Evolutionary conservation across 2,113 vertebrate genomes (phyloP).

Genomic region (Psittacula cyanocephala): DNA sequence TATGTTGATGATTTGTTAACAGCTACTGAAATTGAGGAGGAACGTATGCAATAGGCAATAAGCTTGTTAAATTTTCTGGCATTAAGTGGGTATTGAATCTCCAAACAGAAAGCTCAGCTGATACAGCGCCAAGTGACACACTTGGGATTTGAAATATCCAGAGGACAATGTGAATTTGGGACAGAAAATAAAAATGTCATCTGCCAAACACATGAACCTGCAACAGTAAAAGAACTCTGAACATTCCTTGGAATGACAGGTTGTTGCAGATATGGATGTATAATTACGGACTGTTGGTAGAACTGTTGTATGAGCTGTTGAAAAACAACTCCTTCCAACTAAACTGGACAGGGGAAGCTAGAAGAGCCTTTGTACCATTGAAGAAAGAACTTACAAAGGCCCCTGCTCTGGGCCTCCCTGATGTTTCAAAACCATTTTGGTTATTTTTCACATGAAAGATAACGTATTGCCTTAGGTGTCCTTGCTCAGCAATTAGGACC

Average conservation of each 20-base stretch:
- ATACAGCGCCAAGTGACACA: no score
- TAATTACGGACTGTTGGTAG: neutral
- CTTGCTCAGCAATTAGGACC: no score
- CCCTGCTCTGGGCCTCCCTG: neutral
- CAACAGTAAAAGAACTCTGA: no score
- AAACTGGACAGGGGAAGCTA: neutral
- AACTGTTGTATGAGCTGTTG: neutral
- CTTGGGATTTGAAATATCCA: no score
- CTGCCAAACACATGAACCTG: no score
- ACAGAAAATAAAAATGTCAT: no score
- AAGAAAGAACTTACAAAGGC: neutral
- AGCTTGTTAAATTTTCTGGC: no score
- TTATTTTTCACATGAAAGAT: neutral
- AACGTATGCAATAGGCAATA: no score
- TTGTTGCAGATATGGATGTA: neutral
- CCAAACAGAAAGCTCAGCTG: neutral
- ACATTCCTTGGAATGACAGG: no score
- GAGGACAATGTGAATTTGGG: no score
- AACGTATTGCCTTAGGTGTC: neutral
- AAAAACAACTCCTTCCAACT: neutral
- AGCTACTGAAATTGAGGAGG: no score
- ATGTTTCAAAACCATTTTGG: neutral
- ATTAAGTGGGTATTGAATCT: neutral
- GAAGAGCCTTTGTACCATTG: neutral
- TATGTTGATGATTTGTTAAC: no score